A percentile compares a stretch with the other conserved stretches of the same genome.
These are phyloP conservation scores for Gari tellinella DNA, from an alignment of 2,888 invertebrate genomes.

Conservation along the genomic window DNA sequence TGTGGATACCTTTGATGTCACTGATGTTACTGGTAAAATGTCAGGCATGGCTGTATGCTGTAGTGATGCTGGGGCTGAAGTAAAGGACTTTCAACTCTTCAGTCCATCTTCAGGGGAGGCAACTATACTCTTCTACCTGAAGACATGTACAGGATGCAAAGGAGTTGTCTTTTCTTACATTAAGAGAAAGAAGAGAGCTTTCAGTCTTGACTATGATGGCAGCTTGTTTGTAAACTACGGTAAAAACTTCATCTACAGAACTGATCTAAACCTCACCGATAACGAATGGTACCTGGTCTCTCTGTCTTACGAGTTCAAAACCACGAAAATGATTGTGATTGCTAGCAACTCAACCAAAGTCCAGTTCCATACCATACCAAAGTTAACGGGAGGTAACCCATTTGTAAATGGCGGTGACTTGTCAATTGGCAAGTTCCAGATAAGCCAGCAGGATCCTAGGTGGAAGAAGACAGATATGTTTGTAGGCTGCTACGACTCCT, in stretches of 20 bases:
- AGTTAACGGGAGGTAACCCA: slow-evolving; percentile 6
- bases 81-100: slow-evolving; percentile 24
- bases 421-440: slow-evolving; percentile 45
- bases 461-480: slow-evolving; percentile 41
- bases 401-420: slow-evolving; percentile 36
- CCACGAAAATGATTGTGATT: slow-evolving; percentile 7
- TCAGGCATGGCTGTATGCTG: slow-evolving; percentile 37
- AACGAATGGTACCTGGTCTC: slow-evolving; percentile 43
- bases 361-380: not conserved
- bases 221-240: slow-evolving; percentile 30
- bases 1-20: slow-evolving; percentile 14
- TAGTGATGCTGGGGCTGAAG: slow-evolving; percentile 25
- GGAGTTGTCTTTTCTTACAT: slow-evolving; percentile 48
- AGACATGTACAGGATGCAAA: slow-evolving; percentile 39
- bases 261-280: slow-evolving; percentile 17
- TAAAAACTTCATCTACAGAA: slow-evolving; percentile 4
- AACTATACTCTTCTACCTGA: slow-evolving; percentile 39
- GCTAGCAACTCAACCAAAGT: not conserved
- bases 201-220: slow-evolving; percentile 35
- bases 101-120: slow-evolving; percentile 7
- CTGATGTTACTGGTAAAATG: slow-evolving; percentile 15
- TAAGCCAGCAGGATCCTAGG: slow-evolving; percentile 24
- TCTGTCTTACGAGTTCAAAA: slow-evolving; percentile 13
- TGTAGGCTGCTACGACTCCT: slow-evolving; percentile 45
- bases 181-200: slow-evolving; percentile 1